Evolutionary conservation across 2,888 invertebrate genomes (phyloP).

Genomic region (Dione juno): DNA sequence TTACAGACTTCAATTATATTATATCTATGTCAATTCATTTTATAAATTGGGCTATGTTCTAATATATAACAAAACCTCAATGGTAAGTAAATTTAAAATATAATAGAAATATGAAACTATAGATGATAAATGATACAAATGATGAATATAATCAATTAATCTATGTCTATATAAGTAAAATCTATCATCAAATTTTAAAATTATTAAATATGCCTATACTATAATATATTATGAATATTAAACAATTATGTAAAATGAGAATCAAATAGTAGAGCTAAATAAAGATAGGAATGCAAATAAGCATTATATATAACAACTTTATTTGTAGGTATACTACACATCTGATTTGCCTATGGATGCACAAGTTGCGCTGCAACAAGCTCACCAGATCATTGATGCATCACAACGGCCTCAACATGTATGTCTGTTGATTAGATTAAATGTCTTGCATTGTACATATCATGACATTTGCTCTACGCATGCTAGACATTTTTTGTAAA

Average conservation of each 20-base stretch:
- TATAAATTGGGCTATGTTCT: not conserved
- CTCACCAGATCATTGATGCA: conserved; percentile 83
- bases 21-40: not conserved
- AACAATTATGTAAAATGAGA: not conserved
- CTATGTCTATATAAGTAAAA: too few species aligned
- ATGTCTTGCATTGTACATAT: conserved; percentile 43
- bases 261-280: not conserved
- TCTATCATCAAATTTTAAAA: too few species aligned
- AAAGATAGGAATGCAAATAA: not conserved
- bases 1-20: not conserved
- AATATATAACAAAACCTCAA: not conserved
- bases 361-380: conserved; percentile 83
- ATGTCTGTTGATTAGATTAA: conserved; percentile 61
- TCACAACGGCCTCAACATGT: conserved; percentile 82
- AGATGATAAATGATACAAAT: not conserved
- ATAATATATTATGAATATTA: too few species aligned
- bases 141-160: too few species aligned
- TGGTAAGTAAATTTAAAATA: not conserved
- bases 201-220: too few species aligned
- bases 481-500: conserved; percentile 38
- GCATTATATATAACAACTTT: conserved; percentile 56
- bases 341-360: conserved; percentile 82
- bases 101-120: not conserved
- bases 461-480: conserved; percentile 38
- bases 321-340: conserved; percentile 84